A percentile compares a stretch with the other conserved stretches of the same genome.
Evolutionary conservation across 2,797 vertebrate species (phyloP).

Genomic region (Cyprinella venusta): DNA sequence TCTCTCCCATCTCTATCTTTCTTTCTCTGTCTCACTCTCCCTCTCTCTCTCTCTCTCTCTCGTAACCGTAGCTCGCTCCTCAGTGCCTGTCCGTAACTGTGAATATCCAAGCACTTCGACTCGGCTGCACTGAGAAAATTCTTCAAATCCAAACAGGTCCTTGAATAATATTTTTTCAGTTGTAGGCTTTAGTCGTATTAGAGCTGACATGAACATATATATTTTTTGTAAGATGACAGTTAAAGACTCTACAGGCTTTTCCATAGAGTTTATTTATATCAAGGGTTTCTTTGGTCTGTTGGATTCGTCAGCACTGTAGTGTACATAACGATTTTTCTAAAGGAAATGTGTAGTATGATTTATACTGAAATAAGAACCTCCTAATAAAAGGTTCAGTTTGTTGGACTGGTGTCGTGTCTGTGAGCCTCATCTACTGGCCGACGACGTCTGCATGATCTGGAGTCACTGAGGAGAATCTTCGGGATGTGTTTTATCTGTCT

Average conservation of each 20-base stretch:
- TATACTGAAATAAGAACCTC: constrained; percentile 95
- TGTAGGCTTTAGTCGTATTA: constrained; percentile 83
- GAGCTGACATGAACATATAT: constrained; percentile 88
- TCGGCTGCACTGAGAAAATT: constrained; percentile 78
- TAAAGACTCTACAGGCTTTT: constrained; percentile 85
- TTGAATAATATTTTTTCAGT: constrained; percentile 83
- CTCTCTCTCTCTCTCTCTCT: too few relatives aligned
- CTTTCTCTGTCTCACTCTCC: rapidly evolving
- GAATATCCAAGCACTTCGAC: constrained; percentile 88
- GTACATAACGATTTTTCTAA: constrained; percentile 92
- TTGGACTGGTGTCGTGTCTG: constrained; percentile 64
- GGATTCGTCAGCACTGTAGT: constrained; percentile 97
- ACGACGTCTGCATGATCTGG: neutral
- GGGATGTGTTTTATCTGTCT: neutral
- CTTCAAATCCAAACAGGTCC: constrained; percentile 78
- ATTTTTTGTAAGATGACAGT: constrained; percentile 88
- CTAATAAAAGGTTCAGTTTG: constrained; percentile 96
- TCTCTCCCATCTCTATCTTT: too few relatives aligned
- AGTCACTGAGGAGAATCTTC: too few relatives aligned
- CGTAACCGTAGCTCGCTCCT: constrained; percentile 87
- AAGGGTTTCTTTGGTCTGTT: constrained; percentile 77
- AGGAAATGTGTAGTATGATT: constrained; percentile 94
- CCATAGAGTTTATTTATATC: constrained; percentile 96
- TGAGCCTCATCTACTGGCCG: neutral
- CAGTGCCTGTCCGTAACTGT: constrained; percentile 92